Evolutionary conservation across 2,797 vertebrate species (phyloP).

Genomic region (Epinephelus malabaricus): DNA sequence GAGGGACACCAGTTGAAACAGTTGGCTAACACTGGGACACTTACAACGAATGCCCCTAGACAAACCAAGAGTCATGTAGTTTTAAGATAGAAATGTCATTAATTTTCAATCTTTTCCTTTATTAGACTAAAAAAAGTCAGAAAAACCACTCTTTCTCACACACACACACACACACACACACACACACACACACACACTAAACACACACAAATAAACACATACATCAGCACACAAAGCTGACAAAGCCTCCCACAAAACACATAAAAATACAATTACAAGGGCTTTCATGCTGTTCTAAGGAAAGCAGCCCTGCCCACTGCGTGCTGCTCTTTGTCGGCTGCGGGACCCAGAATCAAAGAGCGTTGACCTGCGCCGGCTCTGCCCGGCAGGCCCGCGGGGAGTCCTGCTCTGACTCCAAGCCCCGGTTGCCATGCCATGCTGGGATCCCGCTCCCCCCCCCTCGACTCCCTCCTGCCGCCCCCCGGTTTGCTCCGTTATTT

Average conservation of each 20-base stretch:
- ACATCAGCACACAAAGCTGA: slow-evolving; percentile 70
- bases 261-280: slow-evolving; percentile 79
- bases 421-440: slow-evolving; percentile 86
- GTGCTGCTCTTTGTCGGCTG: slow-evolving; percentile 89
- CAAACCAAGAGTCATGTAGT: not conserved
- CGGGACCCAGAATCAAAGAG: slow-evolving; percentile 91
- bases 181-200: slow-evolving; percentile 27
- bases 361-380: slow-evolving; percentile 88
- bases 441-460: slow-evolving; percentile 66
- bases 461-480: slow-evolving; percentile 60
- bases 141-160: not conserved
- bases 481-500: slow-evolving; percentile 88
- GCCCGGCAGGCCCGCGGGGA: slow-evolving; percentile 88
- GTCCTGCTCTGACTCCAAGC: slow-evolving; percentile 87
- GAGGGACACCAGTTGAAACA: not conserved
- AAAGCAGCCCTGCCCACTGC: slow-evolving; percentile 84
- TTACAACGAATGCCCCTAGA: not conserved
- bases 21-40: not conserved
- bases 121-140: not conserved
- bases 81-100: not conserved
- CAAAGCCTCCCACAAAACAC: slow-evolving; percentile 72
- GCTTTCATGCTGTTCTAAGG: slow-evolving; percentile 84
- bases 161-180: slow-evolving; percentile 43
- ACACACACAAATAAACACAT: slow-evolving; percentile 67
- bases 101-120: not conserved